These are phyloP conservation scores for Ennomos erosarius DNA, from an alignment of 2,888 invertebrate species.

Conservation along the genomic window DNA sequence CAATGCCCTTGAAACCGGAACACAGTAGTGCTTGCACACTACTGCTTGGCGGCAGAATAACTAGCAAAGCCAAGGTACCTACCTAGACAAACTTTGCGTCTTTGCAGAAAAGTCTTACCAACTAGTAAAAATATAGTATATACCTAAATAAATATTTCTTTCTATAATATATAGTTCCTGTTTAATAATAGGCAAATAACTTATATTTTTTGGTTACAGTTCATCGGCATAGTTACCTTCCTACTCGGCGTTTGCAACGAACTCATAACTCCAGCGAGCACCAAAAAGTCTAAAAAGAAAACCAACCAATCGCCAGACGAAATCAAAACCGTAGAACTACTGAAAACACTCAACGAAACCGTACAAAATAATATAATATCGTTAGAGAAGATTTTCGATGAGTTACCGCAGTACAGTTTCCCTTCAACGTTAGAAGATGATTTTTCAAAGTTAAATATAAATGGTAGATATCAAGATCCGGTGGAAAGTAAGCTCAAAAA, in stretches of 20 bases:
- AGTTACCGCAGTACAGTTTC: conserved; percentile 68
- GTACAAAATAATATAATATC: conserved; percentile 64
- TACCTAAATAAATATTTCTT: too few relatives aligned
- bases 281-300: conserved; percentile 86
- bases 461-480: conserved; percentile 65
- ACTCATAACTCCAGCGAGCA: conserved; percentile 74
- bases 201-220: conserved; percentile 65
- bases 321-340: conserved; percentile 60
- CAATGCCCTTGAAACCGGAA: too few relatives aligned
- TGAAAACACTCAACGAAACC: conserved; percentile 64
- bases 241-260: conserved; percentile 85
- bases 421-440: conserved; percentile 64
- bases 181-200: too few relatives aligned
- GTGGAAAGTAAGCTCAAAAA: conserved; percentile 75
- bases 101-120: too few relatives aligned
- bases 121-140: too few relatives aligned
- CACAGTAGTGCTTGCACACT: too few relatives aligned
- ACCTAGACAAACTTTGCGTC: too few relatives aligned
- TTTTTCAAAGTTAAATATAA: conserved; percentile 65
- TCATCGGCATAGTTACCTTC: conserved; percentile 83
- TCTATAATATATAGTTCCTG: too few relatives aligned
- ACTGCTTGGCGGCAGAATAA: too few relatives aligned
- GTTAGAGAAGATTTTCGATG: conserved; percentile 72
- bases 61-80: too few relatives aligned
- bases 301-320: conserved; percentile 76